These are phyloP conservation scores for Kryptolebias ocellatus DNA, from an alignment of 2,797 vertebrate genomes.

Conservation along the genomic window DNA sequence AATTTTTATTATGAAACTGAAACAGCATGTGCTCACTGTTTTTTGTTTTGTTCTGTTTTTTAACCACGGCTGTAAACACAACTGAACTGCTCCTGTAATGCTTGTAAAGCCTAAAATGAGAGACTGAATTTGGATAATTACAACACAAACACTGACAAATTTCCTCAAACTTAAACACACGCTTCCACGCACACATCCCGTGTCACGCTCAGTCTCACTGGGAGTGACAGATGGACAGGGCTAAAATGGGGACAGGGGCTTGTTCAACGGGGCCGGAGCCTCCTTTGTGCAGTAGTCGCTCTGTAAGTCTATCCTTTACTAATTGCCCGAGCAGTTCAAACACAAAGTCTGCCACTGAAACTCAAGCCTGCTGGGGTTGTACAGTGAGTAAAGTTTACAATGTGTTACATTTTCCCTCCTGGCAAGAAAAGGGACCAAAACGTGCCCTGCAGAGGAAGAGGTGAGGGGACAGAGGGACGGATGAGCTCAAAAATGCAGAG, in stretches of 20 bases:
- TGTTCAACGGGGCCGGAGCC: constrained; percentile 55
- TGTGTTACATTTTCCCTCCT: constrained; percentile 74
- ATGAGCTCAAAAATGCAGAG: constrained; percentile 7
- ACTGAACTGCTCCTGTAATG: not conserved
- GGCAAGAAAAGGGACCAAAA: constrained; percentile 57
- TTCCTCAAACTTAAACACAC: constrained; percentile 6
- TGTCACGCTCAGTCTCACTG: constrained; percentile 59
- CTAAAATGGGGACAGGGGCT: constrained; percentile 56
- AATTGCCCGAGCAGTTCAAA: constrained; percentile 82
- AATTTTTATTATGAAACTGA: not conserved
- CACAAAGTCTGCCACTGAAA: constrained; percentile 83
- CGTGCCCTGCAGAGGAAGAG: constrained; percentile 28
- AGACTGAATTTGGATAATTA: not conserved
- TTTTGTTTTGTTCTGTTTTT: no score
- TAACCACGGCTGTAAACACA: not conserved
- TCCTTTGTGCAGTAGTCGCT: constrained; percentile 75
- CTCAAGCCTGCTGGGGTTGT: constrained; percentile 70
- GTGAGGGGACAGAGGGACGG: constrained; percentile 1
- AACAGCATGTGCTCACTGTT: not conserved
- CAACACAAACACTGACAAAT: not conserved
- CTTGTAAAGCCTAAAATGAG: not conserved
- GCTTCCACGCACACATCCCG: constrained; percentile 9
- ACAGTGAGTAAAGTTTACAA: constrained; percentile 78
- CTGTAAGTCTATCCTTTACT: constrained; percentile 83
- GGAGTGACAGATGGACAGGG: constrained; percentile 82